Evolutionary conservation across 1,140 invertebrate species (phyloP).

Genomic region (Bombus picipes): DNA sequence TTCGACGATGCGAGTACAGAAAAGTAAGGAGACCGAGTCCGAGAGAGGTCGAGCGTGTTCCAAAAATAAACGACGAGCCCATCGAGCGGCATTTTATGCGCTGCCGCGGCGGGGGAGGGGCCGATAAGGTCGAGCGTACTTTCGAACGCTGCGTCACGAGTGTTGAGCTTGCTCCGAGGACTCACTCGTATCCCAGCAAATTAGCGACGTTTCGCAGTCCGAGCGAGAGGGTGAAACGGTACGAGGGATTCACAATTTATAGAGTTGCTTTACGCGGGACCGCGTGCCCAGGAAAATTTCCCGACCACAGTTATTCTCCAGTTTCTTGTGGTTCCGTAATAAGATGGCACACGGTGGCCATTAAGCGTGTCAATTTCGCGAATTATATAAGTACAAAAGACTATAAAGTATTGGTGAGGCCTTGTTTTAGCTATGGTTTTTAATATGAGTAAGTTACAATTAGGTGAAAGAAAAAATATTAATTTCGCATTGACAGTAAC

Average conservation of each 20-base stretch:
- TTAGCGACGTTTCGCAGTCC: conserved; percentile 6
- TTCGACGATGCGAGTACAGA: conserved; percentile 59
- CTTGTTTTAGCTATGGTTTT: no score
- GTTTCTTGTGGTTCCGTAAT: not conserved
- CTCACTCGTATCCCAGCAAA: not conserved
- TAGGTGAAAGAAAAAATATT: not conserved
- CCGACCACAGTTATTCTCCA: not conserved
- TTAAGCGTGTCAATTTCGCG: not conserved
- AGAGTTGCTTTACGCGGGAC: not conserved
- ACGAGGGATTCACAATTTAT: conserved; percentile 1
- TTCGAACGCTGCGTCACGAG: conserved; percentile 36
- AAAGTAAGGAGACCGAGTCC: conserved; percentile 65
- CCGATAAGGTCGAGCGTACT: conserved; percentile 58
- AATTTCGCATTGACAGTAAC: not conserved
- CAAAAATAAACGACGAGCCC: conserved; percentile 69
- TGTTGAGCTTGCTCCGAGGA: conserved; percentile 20
- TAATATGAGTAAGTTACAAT: no score
- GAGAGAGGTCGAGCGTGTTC: conserved; percentile 65
- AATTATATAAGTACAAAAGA: not conserved
- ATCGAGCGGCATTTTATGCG: conserved; percentile 59
- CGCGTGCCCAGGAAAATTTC: not conserved
- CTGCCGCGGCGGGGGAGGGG: not conserved
- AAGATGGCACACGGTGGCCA: not conserved
- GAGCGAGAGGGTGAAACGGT: not conserved
- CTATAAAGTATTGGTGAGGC: no score